Percentiles rank a stretch among this genome's conserved stretches.
Conservation (phyloP, 2,888 invertebrate genomes). For the Chymomyza amoena region DNA sequence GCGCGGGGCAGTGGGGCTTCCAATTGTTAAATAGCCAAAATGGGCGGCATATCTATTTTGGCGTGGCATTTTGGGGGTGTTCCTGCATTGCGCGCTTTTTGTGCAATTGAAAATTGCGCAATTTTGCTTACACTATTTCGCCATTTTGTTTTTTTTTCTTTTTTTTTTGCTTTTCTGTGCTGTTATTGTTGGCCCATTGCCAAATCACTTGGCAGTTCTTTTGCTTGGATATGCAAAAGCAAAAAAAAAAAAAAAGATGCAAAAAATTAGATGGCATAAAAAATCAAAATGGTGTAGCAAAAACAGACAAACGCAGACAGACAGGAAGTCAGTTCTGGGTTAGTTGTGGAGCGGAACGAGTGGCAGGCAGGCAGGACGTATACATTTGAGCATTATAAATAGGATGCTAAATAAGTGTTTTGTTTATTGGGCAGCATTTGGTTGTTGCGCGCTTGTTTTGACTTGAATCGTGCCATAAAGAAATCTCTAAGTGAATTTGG, state of each 20-base stretch:
- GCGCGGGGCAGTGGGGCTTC: not conserved
- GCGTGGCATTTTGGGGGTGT: not conserved
- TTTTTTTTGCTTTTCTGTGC: not conserved
- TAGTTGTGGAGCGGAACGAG: not conserved
- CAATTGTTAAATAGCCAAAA: not conserved
- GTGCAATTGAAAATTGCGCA: slow-evolving; percentile 31
- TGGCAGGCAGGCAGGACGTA: not conserved
- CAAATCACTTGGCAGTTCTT: slow-evolving; percentile 39
- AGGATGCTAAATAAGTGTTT: slow-evolving; percentile 6
- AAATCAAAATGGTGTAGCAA: not conserved
- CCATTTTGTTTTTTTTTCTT: not conserved
- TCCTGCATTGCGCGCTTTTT: not conserved
- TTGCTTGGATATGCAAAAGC: not conserved
- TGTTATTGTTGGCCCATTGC: slow-evolving; percentile 32
- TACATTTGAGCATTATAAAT: not conserved
- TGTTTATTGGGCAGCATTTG: not conserved
- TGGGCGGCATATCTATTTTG: not conserved
- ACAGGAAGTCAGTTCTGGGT: not conserved
- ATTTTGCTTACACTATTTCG: slow-evolving; percentile 15
- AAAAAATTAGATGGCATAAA: not conserved
- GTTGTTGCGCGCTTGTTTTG: not conserved
- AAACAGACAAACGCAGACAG: not conserved
- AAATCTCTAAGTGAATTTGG: not conserved
- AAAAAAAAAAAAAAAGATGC: not conserved
- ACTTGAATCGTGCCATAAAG: not conserved